Evolutionary conservation across 2,888 invertebrate genomes (phyloP).

Genomic region (Pasiphila rectangulata): DNA sequence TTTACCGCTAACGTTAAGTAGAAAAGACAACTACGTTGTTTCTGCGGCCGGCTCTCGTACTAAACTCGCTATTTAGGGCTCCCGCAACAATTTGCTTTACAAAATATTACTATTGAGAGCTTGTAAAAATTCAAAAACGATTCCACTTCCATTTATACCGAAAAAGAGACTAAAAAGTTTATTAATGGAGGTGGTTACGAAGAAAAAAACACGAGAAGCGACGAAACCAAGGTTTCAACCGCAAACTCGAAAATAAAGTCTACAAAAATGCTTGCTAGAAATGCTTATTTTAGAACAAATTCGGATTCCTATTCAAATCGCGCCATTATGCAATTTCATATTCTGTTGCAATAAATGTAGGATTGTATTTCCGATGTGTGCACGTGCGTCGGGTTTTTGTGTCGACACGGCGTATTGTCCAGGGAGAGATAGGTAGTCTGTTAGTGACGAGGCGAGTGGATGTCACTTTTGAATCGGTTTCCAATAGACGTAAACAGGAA

Average conservation of each 20-base stretch:
- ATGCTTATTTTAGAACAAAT: conserved; percentile 17
- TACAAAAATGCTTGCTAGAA: conserved; percentile 10
- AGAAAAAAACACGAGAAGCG: too few relatives aligned
- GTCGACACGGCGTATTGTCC: background rate
- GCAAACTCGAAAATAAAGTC: conserved; percentile 11
- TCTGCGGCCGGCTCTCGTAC: background rate
- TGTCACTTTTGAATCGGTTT: conserved; percentile 6
- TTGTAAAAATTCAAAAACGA: conserved; percentile 4
- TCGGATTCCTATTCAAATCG: conserved; percentile 17
- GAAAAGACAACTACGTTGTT: background rate
- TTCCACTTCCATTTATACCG: conserved; percentile 7
- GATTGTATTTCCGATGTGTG: conserved; percentile 12
- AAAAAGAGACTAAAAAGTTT: background rate
- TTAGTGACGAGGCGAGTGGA: conserved; percentile 1
- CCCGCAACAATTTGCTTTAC: conserved; percentile 6
- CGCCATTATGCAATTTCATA: conserved; percentile 19
- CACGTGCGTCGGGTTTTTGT: background rate
- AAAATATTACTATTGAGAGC: conserved; percentile 14
- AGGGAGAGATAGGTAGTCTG: background rate
- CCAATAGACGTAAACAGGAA: background rate
- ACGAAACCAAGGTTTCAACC: too few relatives aligned
- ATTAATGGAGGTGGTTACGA: too few relatives aligned
- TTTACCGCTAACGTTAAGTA: too few relatives aligned
- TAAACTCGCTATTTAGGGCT: conserved; percentile 13
- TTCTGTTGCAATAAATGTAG: conserved; percentile 22